Percentiles rank a stretch among this genome's conserved stretches.
These are phyloP conservation scores for Ceyx cyanopectus DNA, from an alignment of 2,113 vertebrate species.

Conservation along the genomic window DNA sequence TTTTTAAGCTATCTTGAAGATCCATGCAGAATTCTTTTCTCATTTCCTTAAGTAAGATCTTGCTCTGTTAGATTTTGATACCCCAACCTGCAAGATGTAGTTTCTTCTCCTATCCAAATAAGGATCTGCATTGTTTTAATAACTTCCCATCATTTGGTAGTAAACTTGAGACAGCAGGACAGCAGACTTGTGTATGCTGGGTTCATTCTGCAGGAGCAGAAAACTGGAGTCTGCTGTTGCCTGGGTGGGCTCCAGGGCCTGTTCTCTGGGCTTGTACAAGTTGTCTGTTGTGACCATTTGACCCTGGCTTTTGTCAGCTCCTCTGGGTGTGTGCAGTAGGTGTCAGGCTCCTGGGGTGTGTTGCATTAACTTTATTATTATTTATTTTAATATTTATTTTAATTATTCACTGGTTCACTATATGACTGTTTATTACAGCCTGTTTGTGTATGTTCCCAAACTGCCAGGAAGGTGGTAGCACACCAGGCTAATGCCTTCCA, in stretches of 20 bases:
- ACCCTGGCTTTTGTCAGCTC: background rate
- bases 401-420: background rate
- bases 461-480: background rate
- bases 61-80: background rate
- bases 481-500: background rate
- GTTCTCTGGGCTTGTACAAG: background rate
- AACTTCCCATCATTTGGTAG: background rate
- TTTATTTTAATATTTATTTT: no score
- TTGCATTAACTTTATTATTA: background rate
- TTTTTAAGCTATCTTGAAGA: background rate
- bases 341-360: background rate
- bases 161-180: background rate
- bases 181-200: background rate
- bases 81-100: background rate
- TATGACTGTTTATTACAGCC: background rate
- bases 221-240: background rate
- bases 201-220: background rate
- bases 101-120: background rate
- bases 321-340: background rate
- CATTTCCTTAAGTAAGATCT: background rate
- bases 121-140: background rate
- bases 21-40: background rate
- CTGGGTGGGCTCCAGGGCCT: background rate
- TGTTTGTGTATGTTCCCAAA: rapidly evolving
- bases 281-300: rapidly evolving